phyloP scores from a whole-genome alignment of 2,888 invertebrate species.

The Eumerus sabulonum region DNA sequence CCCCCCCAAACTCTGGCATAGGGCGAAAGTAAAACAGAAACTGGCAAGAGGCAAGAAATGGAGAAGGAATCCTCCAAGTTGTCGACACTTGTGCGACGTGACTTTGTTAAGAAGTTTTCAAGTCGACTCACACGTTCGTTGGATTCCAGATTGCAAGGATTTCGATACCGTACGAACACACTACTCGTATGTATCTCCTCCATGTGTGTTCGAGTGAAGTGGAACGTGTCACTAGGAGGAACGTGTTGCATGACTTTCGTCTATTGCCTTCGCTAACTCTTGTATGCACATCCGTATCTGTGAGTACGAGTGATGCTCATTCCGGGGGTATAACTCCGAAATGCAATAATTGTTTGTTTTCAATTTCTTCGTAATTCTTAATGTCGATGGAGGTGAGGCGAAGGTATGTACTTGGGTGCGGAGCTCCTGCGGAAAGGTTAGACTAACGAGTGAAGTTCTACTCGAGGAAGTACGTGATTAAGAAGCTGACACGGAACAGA shows the following conservation, averaged over 20 bases:
- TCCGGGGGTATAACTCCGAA: conserved; percentile 59
- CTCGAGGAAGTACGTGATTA: conserved; percentile 47
- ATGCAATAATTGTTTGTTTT: conserved; percentile 69
- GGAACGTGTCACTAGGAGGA: conserved; percentile 52
- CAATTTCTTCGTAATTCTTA: conserved; percentile 65
- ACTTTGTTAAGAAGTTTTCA: conserved; percentile 68
- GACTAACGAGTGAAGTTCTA: conserved; percentile 58
- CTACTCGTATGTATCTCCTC: too few relatives aligned
- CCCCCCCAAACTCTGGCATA: not conserved
- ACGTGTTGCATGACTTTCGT: conserved; percentile 57
- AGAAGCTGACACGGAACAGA: conserved; percentile 22
- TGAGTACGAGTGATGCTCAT: conserved; percentile 57
- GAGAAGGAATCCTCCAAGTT: conserved; percentile 57
- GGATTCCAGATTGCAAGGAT: conserved; percentile 68
- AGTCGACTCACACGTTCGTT: conserved; percentile 66
- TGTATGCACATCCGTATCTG: conserved; percentile 25
- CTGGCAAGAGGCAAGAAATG: not conserved
- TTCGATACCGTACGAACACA: conserved; percentile 59
- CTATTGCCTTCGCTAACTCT: not conserved
- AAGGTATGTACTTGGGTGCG: not conserved
- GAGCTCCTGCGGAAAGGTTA: conserved; percentile 17
- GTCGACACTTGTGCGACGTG: conserved; percentile 68
- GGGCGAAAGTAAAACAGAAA: conserved; percentile 32
- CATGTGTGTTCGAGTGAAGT: conserved; percentile 22
- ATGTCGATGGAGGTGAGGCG: conserved; percentile 20